Evolutionary conservation across 2,113 vertebrate species (phyloP).

Genomic region (Verasper variegatus): DNA sequence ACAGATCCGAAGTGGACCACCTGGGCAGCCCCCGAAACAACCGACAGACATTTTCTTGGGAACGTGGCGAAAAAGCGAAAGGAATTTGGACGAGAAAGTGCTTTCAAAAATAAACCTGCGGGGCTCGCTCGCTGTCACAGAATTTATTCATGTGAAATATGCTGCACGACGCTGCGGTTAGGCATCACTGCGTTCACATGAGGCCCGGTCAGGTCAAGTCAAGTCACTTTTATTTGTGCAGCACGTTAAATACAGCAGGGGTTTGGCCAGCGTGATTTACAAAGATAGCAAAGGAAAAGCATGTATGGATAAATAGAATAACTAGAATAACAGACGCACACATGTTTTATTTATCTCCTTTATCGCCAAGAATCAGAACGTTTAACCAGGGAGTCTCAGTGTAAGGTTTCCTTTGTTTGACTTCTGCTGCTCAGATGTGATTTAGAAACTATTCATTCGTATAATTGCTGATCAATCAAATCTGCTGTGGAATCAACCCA

Average conservation of each 20-base stretch:
- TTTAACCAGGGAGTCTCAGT: slow-evolving; percentile 14
- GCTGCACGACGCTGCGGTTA: background rate
- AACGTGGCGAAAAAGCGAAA: slow-evolving; percentile 26
- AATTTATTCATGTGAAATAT: slow-evolving; percentile 32
- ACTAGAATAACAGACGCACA: background rate
- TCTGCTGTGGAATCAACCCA: background rate
- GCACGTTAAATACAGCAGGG: background rate
- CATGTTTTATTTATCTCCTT: too few species aligned
- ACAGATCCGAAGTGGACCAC: slow-evolving; percentile 60
- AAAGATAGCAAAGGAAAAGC: background rate
- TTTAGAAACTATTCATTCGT: slow-evolving; percentile 22
- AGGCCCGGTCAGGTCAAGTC: background rate
- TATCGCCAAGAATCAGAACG: slow-evolving; percentile 27
- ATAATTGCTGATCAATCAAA: slow-evolving; percentile 40
- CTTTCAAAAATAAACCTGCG: slow-evolving; percentile 52
- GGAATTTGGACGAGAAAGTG: slow-evolving; percentile 40
- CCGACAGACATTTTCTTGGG: slow-evolving; percentile 31
- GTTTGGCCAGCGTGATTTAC: background rate
- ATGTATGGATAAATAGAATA: background rate
- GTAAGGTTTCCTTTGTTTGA: background rate
- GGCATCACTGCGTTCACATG: slow-evolving; percentile 18
- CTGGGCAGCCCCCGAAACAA: slow-evolving; percentile 29
- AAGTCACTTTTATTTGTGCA: background rate
- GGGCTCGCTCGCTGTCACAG: slow-evolving; percentile 15
- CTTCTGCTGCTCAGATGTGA: slow-evolving; percentile 9